Percentiles rank a stretch among this genome's conserved stretches.
These are phyloP conservation scores for Actenoides lindsayi DNA, from an alignment of 2,113 vertebrate species.

Conservation along the genomic window DNA sequence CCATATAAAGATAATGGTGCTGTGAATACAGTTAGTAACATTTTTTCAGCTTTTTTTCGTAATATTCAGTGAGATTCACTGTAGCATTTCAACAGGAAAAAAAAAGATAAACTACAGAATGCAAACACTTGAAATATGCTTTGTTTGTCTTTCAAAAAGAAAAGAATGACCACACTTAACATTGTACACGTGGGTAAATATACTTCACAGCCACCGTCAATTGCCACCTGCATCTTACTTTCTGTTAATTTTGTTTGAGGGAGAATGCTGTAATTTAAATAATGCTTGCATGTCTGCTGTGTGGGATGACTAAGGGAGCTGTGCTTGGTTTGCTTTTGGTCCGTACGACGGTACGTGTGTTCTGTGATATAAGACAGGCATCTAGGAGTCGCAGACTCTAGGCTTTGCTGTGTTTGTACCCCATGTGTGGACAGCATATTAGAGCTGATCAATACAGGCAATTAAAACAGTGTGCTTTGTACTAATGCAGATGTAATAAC, in stretches of 20 bases:
- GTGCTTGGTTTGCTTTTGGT: not conserved
- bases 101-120: not conserved
- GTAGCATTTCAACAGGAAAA: constrained; percentile 24
- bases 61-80: constrained; percentile 26
- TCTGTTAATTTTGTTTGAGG: not conserved
- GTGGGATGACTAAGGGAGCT: not conserved
- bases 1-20: not conserved
- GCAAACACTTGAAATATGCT: not conserved
- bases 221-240: not conserved
- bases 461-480: constrained; percentile 55
- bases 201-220: not conserved
- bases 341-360: not conserved
- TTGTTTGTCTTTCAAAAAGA: not conserved
- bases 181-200: not conserved
- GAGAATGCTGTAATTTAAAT: not conserved
- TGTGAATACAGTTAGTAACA: not conserved
- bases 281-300: not conserved
- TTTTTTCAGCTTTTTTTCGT: not conserved
- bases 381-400: not conserved
- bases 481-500: constrained; percentile 59
- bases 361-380: not conserved
- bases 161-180: not conserved
- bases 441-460: constrained; percentile 36
- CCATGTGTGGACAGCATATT: constrained; percentile 23
- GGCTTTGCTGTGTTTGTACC: constrained; percentile 41